Evolutionary conservation across 2,113 vertebrate genomes (phyloP), one percentile per base, ranked within the genome.

Genomic region (Mesitornis unicolor): DNA sequence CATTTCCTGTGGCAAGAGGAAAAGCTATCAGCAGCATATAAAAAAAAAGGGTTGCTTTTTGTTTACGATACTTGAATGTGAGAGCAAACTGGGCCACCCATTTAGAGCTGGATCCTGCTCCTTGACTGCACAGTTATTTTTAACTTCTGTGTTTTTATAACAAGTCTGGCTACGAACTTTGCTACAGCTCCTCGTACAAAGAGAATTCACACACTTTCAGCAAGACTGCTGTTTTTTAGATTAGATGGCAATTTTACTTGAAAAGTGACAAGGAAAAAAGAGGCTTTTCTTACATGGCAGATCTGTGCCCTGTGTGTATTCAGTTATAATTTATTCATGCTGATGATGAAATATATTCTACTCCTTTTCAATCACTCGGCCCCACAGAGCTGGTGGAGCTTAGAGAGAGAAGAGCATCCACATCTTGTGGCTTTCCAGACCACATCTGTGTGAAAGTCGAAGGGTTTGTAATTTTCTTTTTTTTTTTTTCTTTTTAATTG

Each of bases 1-100:
- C 15, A 18, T 68, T 88, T 80, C 68, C 47, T 56, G 26, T 38
- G n/a, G 83, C 67, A 93, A 81, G 89, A 86, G 26, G 63, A 89
- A 88, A 88, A 56, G 35, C 68, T 59, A 77, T 15, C 63, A 86
- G 4, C 51, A 71, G 19, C 68, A 84, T 59, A 43, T n/a, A 84
- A 88, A 81, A 56, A 63, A 90, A 77, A 90, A 88, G 47, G 15
- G n/a, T 45, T 91, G 76, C 36, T 57, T 94, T 92, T 74, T 94
- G 87, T 90, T 95, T 92, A 93, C 2, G 1, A 26, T 50, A 36
- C n/a, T 64, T 29, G 56, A 86, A 65, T 74, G 51, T 28, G 80
- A 78, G 79, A 93, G 83, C 88, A 94, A 96, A 96, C 73, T 89
- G 95, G 95, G 95, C 90, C 96, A 95, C 85, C 69, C 88, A 82